Conservation (phyloP, 2,797 vertebrate species). For the Mallotus villosus region DNA sequence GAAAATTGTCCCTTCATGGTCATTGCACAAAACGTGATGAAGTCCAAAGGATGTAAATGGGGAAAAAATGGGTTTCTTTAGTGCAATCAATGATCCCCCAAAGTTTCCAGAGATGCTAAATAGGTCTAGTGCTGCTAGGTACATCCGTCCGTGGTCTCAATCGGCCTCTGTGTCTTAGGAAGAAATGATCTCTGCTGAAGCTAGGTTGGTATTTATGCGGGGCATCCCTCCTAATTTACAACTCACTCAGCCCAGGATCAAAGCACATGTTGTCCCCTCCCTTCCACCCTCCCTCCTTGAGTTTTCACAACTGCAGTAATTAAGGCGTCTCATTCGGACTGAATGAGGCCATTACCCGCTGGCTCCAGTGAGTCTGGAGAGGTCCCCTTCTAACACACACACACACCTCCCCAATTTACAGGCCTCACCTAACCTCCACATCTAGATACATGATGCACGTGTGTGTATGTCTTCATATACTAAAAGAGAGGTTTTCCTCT, state of each 20-base stretch:
- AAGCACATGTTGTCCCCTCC: conserved; percentile 64
- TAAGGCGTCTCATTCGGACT: conserved; percentile 79
- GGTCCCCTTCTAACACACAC: neutral
- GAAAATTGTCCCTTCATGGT: conserved; percentile 75
- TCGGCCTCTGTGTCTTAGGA: conserved; percentile 7
- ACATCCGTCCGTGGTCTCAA: neutral
- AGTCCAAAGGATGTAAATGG: conserved; percentile 9
- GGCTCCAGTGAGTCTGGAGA: conserved; percentile 81
- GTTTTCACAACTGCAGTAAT: conserved; percentile 84
- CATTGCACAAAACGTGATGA: neutral
- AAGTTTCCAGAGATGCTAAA: neutral
- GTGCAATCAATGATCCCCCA: neutral
- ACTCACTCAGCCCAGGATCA: conserved; percentile 70
- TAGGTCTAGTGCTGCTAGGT: neutral
- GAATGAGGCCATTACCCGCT: conserved; percentile 78
- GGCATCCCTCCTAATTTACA: conserved; percentile 56
- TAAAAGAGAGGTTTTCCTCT: neutral
- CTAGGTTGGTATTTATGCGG: conserved; percentile 66
- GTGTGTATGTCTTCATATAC: conserved; percentile 30
- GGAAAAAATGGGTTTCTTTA: neutral
- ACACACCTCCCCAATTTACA: conserved; percentile 33
- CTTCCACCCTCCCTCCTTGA: conserved; percentile 58
- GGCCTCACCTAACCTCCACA: conserved; percentile 46
- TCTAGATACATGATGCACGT: conserved; percentile 30
- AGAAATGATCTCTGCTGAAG: conserved; percentile 4